Evolutionary conservation across 2,888 invertebrate species (phyloP), one percentile per base, ranked within the genome.

Genomic region (Morpho achilles): DNA sequence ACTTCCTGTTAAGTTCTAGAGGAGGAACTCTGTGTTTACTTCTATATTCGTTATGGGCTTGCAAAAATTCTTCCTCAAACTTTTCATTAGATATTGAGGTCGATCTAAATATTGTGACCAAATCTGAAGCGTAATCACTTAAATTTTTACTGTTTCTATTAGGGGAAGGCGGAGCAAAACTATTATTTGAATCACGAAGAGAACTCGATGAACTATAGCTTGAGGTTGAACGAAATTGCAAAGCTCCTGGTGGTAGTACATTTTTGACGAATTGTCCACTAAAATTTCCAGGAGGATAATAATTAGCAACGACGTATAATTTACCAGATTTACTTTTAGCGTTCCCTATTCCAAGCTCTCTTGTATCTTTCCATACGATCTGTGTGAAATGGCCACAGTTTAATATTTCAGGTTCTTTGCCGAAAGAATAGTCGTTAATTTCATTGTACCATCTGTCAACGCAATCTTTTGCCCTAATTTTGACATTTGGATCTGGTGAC

Each of bases 251-350:
- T 40, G 93, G 94, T 6, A 92, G 89, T 5, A 95, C 95, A 72
- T 95, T 95, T 58, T 92, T 92, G 1, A 86, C 80, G 69, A 95
- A 95, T 66, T 94, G 93, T 0, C 95, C 95, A 49, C 94, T 91
- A 69, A 92, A 94, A 74, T 97, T 97, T 9, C 97, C 97, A 1
- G 96, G 94, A 0, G 97, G 97, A 72, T 92, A 92, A 73, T 97
- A 97, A 79, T 96, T 96, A 54, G 95, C 96, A 0, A 98, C 97
- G 0, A 97, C 96, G 69, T 95, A 95, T 1, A 96, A 92, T 76
- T 95, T 95, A 0, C 96, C 97, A 55, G 94, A 93, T 69, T 94
- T 93, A 68, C 93, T 94, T 70, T 94, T 94, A 5, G 96, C 95
- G 72, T 93, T 93, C 0, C 95, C 96, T 3, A 96, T 92, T 0